Evolutionary conservation across 2,113 vertebrate species (phyloP).

Genomic region (Pachycephala philippinensis): DNA sequence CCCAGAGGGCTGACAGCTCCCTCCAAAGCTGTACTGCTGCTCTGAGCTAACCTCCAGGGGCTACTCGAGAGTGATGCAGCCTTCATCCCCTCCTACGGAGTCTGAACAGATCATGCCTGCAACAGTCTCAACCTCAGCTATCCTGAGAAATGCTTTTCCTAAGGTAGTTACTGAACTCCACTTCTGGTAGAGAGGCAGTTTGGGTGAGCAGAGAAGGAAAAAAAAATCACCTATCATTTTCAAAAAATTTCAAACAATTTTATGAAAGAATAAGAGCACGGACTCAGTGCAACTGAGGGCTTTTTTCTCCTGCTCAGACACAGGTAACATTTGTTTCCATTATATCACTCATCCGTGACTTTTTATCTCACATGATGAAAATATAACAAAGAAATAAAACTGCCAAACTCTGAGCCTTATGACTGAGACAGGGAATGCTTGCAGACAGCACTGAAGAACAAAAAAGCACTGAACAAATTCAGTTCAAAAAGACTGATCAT

Average conservation of each 20-base stretch:
- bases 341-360: conserved; percentile 55
- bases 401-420: conserved; percentile 54
- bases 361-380: conserved; percentile 69
- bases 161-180: conserved; percentile 9
- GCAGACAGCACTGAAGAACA: conserved; percentile 59
- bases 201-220: background rate
- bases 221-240: background rate
- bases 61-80: conserved; percentile 39
- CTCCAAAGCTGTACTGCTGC: conserved; percentile 62
- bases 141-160: conserved; percentile 26
- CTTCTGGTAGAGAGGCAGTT: background rate
- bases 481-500: conserved; percentile 71
- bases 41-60: conserved; percentile 72
- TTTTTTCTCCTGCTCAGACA: conserved; percentile 58
- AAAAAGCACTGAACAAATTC: conserved; percentile 64
- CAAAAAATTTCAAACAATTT: conserved; percentile 1
- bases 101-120: background rate
- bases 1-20: conserved; percentile 77
- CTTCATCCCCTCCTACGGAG: conserved; percentile 27
- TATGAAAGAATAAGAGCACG: background rate
- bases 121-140: background rate
- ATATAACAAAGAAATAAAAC: conserved; percentile 68
- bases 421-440: conserved; percentile 49
- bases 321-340: conserved; percentile 67
- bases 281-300: conserved; percentile 3